Conservation (phyloP, 2,888 invertebrate genomes). For the Carpatolechia fugitivella region DNA sequence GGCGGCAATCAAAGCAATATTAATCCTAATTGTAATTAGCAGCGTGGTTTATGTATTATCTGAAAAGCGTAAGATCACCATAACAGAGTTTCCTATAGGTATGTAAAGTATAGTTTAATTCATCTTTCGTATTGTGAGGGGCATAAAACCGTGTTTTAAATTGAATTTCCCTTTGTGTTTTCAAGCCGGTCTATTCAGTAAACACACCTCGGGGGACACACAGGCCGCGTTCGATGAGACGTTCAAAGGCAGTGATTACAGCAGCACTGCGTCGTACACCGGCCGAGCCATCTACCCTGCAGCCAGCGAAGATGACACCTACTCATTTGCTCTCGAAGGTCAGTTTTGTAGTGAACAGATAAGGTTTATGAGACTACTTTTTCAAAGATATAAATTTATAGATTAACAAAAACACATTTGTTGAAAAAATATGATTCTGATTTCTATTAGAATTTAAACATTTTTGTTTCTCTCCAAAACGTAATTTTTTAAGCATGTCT, state of each 20-base stretch:
- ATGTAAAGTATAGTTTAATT: constrained; percentile 14
- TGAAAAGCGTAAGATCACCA: background rate
- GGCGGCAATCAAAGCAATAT: constrained; percentile 31
- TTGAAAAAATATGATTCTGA: too few relatives aligned
- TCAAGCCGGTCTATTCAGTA: constrained; percentile 72
- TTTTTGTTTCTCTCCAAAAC: too few relatives aligned
- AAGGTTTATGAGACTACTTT: too few relatives aligned
- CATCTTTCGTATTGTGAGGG: background rate
- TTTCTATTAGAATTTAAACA: too few relatives aligned
- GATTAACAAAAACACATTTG: too few relatives aligned
- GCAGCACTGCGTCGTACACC: constrained; percentile 37
- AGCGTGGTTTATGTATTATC: background rate
- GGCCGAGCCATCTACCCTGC: constrained; percentile 46
- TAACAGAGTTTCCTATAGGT: constrained; percentile 51
- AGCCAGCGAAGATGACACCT: constrained; percentile 46
- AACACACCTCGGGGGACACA: constrained; percentile 45
- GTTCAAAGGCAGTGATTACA: constrained; percentile 25
- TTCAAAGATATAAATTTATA: too few relatives aligned
- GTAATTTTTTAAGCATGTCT: too few relatives aligned
- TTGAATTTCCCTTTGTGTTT: constrained; percentile 34
- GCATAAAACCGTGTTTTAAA: background rate
- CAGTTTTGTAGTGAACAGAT: constrained; percentile 25
- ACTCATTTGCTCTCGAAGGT: constrained; percentile 63
- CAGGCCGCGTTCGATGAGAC: constrained; percentile 45
- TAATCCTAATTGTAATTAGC: constrained; percentile 32